Base-by-base conservation (phyloP, 2,113 vertebrate species). In the Nematolebias whitei region DNA sequence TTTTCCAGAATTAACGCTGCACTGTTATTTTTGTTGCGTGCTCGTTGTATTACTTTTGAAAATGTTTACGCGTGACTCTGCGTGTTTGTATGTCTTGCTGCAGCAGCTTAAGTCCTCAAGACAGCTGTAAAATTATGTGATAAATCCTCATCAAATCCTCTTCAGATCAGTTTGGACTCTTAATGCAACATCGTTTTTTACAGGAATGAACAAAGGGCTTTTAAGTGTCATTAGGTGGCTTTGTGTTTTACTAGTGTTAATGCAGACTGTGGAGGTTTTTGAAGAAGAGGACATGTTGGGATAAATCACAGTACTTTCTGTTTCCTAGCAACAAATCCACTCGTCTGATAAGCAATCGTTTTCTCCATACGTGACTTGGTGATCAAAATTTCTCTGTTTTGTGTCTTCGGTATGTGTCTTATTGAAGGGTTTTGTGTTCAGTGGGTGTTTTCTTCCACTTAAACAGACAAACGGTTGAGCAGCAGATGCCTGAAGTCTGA, bases 261-360 rank as follows among this genome's bases (percentile, higher is more conserved):
- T 74, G 68, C 59, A 71, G 68, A 55, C 60, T 35, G 65, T 14
- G 50, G 35, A 35, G 0, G 51, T 38, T 49, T 53, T 58, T 47
- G 11, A 53, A 44, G 68, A 68, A 22, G 45, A 70, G 41, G 49
- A 75, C 68, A 66, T 16, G 64, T 60, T 71, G 59, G 57, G 26
- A 58, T 65, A 74, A 80, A 71, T 76, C 71, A 61, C 63, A 55
- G 59, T 18, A 63, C 66, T n/a, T 68, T 76, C 78, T 71, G 84
- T 87, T 80, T 74, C 84, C 75, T 76, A 84, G 87, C 87, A 88
- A 87, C 84, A 83, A 83, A 77, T 71, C 38, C 68, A 24, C 15
- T 63, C 15, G 58, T 44, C 64, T 62, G 52, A 76, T 76, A 60
- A 82, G 68, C 51, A 56, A 35, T 73, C 16, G 44, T 66, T 35